Conservation (phyloP, 2,888 invertebrate species). For the Drosophila kambysellisi region DNA sequence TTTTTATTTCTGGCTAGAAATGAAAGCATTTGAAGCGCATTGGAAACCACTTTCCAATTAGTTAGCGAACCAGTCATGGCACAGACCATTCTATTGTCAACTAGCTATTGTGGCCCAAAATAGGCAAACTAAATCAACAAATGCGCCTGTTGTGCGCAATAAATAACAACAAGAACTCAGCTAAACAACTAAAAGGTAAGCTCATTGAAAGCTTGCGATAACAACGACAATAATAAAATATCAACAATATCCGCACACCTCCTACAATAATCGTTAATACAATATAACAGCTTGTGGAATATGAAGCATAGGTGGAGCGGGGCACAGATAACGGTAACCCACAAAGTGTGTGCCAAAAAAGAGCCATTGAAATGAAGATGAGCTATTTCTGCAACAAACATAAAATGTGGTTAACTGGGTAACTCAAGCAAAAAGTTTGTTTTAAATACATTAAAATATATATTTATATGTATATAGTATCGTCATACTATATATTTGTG, state of each 20-base stretch:
- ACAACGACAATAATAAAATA: slow-evolving; percentile 34
- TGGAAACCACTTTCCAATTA: slow-evolving; percentile 42
- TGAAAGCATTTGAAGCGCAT: slow-evolving; percentile 35
- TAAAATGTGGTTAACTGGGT: slow-evolving; percentile 42
- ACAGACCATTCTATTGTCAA: slow-evolving; percentile 45
- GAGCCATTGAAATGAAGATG: slow-evolving; percentile 42
- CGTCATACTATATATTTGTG: not conserved
- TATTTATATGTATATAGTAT: not conserved
- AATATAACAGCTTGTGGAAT: slow-evolving; percentile 39
- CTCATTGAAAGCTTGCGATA: slow-evolving; percentile 41
- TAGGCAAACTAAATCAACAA: slow-evolving; percentile 47
- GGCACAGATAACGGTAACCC: slow-evolving; percentile 31
- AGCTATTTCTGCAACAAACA: slow-evolving; percentile 23
- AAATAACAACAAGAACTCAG: slow-evolving; percentile 34
- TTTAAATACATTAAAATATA: slow-evolving; percentile 7
- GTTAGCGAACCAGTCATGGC: slow-evolving; percentile 27
- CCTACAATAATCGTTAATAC: slow-evolving; percentile 45
- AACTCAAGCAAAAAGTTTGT: slow-evolving; percentile 28
- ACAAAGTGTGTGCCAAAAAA: slow-evolving; percentile 40
- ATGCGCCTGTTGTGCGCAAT: slow-evolving; percentile 50
- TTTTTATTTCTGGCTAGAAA: slow-evolving; percentile 31
- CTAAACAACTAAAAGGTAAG: slow-evolving; percentile 34
- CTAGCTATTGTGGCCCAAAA: slow-evolving; percentile 48
- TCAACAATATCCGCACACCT: slow-evolving; percentile 36
- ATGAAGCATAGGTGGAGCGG: slow-evolving; percentile 4